Conservation (phyloP, 2,797 vertebrate genomes). For the Molothrus aeneus region DNA sequence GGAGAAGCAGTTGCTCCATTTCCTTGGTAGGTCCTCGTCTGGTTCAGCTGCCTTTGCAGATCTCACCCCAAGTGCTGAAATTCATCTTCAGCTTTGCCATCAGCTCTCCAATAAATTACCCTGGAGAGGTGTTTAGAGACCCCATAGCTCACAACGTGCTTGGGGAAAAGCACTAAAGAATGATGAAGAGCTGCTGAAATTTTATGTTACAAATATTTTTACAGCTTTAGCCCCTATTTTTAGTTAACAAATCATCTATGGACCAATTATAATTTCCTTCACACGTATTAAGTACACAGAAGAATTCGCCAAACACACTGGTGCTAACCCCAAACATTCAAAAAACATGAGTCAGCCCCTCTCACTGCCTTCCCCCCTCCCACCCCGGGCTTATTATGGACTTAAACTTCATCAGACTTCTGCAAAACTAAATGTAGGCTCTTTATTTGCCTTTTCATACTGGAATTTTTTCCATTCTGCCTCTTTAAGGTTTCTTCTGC, state of each 20-base stretch:
- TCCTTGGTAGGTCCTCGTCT: background rate
- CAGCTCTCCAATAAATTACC: constrained; percentile 42
- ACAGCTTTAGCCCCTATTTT: constrained; percentile 70
- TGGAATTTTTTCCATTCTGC: background rate
- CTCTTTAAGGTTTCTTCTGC: background rate
- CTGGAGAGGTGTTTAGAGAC: constrained; percentile 38
- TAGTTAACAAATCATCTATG: constrained; percentile 68
- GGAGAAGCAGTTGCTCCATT: background rate
- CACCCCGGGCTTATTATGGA: background rate
- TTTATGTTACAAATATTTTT: constrained; percentile 68
- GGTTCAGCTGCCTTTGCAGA: background rate
- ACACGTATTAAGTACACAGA: constrained; percentile 59
- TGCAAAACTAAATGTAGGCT: background rate
- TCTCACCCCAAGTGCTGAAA: constrained; percentile 1
- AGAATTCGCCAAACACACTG: constrained; percentile 54
- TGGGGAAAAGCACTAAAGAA: constrained; percentile 40
- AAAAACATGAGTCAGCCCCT: constrained; percentile 63
- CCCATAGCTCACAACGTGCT: constrained; percentile 1
- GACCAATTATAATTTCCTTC: constrained; percentile 71
- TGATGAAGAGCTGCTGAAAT: constrained; percentile 61
- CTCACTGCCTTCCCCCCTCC: background rate
- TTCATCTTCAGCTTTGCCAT: constrained; percentile 43
- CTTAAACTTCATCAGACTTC: constrained; percentile 34
- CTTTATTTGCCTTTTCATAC: background rate
- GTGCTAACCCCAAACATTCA: constrained; percentile 64